Evolutionary conservation across 2,113 vertebrate species (phyloP).

Genomic region (Phylloscopus trochiloides): DNA sequence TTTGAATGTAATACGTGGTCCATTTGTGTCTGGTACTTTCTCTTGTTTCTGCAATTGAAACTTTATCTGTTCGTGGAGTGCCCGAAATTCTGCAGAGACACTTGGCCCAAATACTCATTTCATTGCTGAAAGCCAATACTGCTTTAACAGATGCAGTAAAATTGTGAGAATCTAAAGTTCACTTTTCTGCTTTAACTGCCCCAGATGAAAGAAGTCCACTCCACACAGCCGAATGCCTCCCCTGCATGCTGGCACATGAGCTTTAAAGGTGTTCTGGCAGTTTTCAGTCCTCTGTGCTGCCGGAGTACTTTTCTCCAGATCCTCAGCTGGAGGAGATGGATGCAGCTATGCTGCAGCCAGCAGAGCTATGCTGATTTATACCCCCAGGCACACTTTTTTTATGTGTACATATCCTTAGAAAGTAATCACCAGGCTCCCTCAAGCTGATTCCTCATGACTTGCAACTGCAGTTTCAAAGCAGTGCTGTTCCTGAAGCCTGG

Average conservation of each 20-base stretch:
- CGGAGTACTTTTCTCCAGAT: background rate
- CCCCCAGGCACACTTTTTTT: background rate
- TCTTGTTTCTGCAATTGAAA: slow-evolving; percentile 62
- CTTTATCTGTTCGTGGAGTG: slow-evolving; percentile 29
- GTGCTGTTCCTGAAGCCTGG: background rate
- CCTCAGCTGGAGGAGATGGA: slow-evolving; percentile 6
- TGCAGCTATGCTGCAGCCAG: background rate
- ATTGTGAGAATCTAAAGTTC: slow-evolving; percentile 42
- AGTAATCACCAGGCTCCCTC: slow-evolving; percentile 53
- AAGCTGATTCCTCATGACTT: slow-evolving; percentile 39
- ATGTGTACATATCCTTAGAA: background rate
- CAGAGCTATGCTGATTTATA: slow-evolving; percentile 25
- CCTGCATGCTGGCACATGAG: background rate
- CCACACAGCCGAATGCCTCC: background rate
- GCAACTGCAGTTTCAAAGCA: background rate
- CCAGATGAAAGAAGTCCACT: slow-evolving; percentile 45
- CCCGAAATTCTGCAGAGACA: slow-evolving; percentile 62
- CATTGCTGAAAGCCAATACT: slow-evolving; percentile 54
- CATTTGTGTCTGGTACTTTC: slow-evolving; percentile 53
- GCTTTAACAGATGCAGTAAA: slow-evolving; percentile 66
- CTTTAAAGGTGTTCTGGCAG: slow-evolving; percentile 58
- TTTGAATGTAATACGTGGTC: slow-evolving; percentile 14
- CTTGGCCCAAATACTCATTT: slow-evolving; percentile 53
- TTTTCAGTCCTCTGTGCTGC: slow-evolving; percentile 30
- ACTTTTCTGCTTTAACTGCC: slow-evolving; percentile 34